Conservation (phyloP, 2,113 vertebrate species). For the Zosterops japonicus region DNA sequence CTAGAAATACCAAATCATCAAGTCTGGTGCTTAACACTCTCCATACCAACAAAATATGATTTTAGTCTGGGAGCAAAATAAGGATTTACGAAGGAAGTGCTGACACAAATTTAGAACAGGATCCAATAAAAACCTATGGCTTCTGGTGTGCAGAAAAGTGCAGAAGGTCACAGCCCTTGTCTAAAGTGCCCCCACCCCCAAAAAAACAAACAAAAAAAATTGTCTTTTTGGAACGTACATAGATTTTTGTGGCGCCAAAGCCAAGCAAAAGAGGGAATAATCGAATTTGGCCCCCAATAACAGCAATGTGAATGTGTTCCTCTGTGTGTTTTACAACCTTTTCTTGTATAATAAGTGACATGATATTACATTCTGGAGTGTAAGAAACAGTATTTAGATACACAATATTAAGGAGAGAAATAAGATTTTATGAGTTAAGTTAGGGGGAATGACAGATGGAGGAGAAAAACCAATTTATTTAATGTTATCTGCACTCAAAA, state of each 20-base stretch:
- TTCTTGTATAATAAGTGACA: neutral
- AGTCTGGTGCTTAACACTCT: neutral
- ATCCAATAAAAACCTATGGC: slow-evolving; percentile 7
- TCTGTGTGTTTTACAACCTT: neutral
- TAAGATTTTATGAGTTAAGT: neutral
- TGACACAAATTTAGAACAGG: slow-evolving; percentile 18
- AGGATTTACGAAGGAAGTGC: slow-evolving; percentile 26
- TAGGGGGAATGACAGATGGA: neutral
- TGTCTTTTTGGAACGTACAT: neutral
- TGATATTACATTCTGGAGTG: neutral
- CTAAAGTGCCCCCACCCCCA: neutral
- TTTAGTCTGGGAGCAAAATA: slow-evolving; percentile 19
- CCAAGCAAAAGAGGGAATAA: neutral
- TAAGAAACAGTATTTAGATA: neutral
- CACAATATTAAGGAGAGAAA: neutral
- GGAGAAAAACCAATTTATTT: neutral
- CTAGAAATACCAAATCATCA: slow-evolving; percentile 20
- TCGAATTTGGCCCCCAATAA: neutral
- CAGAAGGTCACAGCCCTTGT: neutral
- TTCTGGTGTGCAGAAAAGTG: neutral
- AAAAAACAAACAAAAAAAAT: neutral
- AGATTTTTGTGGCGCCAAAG: neutral
- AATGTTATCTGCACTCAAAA: neutral
- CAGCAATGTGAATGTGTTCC: neutral
- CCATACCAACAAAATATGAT: neutral